Percentiles rank a stretch among this genome's conserved stretches.
These are phyloP conservation scores for Macaria liturata DNA, from an alignment of 2,888 invertebrate species.

Conservation along the genomic window DNA sequence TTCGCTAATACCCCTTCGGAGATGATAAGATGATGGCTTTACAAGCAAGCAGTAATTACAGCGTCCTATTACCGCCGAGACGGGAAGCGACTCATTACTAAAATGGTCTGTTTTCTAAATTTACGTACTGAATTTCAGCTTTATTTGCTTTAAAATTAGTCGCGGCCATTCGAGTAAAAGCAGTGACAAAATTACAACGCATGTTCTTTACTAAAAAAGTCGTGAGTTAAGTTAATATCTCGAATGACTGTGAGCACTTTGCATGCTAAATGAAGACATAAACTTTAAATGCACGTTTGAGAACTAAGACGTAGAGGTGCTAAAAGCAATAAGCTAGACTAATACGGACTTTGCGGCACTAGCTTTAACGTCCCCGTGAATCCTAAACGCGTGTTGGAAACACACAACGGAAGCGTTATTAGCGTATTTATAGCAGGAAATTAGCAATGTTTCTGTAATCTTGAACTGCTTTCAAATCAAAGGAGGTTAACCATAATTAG, in stretches of 20 bases:
- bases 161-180: not conserved
- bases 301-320: conserved; percentile 6
- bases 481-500: conserved; percentile 67
- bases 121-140: conserved; percentile 28
- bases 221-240: not conserved
- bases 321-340: conserved; percentile 15
- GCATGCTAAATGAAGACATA: conserved; percentile 11
- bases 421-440: conserved; percentile 42
- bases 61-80: conserved; percentile 70
- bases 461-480: conserved; percentile 57
- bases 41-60: conserved; percentile 80
- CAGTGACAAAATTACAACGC: conserved; percentile 1
- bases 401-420: conserved; percentile 34
- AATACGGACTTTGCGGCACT: conserved; percentile 10
- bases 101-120: conserved; percentile 53
- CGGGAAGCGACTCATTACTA: conserved; percentile 54
- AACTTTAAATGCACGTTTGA: conserved; percentile 18
- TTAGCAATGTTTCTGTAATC: conserved; percentile 58
- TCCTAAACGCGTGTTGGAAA: not conserved
- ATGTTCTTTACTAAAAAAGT: not conserved
- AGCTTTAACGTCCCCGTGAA: conserved; percentile 1
- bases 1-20: conserved; percentile 77
- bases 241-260: not conserved
- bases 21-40: conserved; percentile 81
- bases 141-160: conserved; percentile 13